phyloP scores from a whole-genome alignment of 2,797 vertebrate genomes.

The Garrulus glandarius region DNA sequence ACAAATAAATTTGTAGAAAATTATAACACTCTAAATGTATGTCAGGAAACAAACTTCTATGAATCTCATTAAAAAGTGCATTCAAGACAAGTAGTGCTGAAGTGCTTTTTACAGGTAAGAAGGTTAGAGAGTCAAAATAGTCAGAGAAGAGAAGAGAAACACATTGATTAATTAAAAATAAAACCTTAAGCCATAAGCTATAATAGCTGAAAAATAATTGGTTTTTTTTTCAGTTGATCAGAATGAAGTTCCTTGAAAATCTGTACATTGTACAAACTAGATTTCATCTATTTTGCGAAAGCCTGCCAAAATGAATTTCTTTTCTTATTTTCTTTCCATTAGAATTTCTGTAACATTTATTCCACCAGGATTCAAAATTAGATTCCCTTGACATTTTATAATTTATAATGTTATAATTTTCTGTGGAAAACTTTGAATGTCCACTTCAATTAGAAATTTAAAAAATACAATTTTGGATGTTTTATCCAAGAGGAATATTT shows the following conservation, averaged over 20 bases:
- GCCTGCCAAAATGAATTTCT: accelerated
- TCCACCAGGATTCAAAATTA: neutral
- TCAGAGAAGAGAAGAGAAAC: neutral
- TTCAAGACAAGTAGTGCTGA: neutral
- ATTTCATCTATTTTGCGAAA: neutral
- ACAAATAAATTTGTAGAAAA: neutral
- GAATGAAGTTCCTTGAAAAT: neutral
- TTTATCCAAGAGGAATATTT: neutral
- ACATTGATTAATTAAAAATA: neutral
- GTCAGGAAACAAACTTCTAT: neutral
- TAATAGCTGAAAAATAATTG: neutral
- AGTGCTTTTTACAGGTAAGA: neutral
- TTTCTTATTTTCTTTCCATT: neutral
- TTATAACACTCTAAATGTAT: neutral
- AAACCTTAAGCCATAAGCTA: accelerated
- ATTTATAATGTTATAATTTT: neutral
- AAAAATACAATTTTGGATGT: neutral
- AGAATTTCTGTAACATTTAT: neutral
- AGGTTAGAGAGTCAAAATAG: neutral
- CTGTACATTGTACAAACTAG: neutral
- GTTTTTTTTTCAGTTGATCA: neutral
- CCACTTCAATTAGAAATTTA: neutral
- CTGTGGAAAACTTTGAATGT: neutral
- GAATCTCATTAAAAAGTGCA: neutral
- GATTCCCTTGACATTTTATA: neutral